Percentiles rank a stretch among this genome's conserved stretches.
Conservation (phyloP, 1,140 invertebrate species). For the Drosophila rufa region DNA sequence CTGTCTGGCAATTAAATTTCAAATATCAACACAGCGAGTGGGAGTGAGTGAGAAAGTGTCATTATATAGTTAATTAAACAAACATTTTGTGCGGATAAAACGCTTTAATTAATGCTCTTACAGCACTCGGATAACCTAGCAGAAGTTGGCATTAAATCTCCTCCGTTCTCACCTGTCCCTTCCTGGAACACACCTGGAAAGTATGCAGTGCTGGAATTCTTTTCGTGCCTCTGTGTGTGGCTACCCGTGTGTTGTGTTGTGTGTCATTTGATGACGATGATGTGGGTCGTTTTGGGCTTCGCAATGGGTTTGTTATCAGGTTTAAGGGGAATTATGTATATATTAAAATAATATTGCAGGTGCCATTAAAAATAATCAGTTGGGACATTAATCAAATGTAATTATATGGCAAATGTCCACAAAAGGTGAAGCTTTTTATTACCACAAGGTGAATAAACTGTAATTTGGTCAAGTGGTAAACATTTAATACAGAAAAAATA, state of each 20-base stretch:
- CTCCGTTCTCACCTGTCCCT: neutral
- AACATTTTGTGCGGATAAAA: slow-evolving; percentile 75
- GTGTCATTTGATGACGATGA: slow-evolving; percentile 9
- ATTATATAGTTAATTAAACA: slow-evolving; percentile 81
- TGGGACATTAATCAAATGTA: slow-evolving; percentile 15
- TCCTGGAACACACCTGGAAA: slow-evolving; percentile 56
- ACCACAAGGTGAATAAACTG: slow-evolving; percentile 15
- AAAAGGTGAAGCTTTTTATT: slow-evolving; percentile 17
- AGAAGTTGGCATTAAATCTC: slow-evolving; percentile 44
- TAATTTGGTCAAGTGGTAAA: slow-evolving; percentile 13
- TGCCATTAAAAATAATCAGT: slow-evolving; percentile 15
- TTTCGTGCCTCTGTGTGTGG: slow-evolving; percentile 22
- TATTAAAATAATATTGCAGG: slow-evolving; percentile 16
- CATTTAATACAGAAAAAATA: neutral
- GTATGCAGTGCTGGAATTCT: slow-evolving; percentile 57
- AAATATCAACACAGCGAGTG: slow-evolving; percentile 62
- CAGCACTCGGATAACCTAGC: slow-evolving; percentile 38
- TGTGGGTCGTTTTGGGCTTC: slow-evolving; percentile 18
- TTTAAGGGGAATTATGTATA: neutral
- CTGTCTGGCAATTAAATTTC: slow-evolving; percentile 73
- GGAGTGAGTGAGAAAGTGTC: slow-evolving; percentile 39
- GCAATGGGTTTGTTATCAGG: slow-evolving; percentile 1
- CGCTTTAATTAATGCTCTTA: slow-evolving; percentile 71
- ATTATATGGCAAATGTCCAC: slow-evolving; percentile 12
- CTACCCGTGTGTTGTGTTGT: neutral